A percentile compares a stretch with the other conserved stretches of the same genome.
These are phyloP conservation scores for Blastobasis adustella DNA, from an alignment of 2,888 invertebrate genomes.

Conservation along the genomic window DNA sequence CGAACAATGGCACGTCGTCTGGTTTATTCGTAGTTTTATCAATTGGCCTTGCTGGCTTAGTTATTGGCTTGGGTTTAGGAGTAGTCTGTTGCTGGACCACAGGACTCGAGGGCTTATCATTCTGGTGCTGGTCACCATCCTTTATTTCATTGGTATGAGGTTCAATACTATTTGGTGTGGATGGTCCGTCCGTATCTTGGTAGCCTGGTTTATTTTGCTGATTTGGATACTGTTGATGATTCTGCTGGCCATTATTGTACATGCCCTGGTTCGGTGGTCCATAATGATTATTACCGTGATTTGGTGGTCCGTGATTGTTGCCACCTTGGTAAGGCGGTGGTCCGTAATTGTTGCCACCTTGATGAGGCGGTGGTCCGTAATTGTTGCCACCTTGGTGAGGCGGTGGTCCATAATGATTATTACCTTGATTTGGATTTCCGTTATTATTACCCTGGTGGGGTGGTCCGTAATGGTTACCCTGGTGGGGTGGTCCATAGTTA, in stretches of 20 bases:
- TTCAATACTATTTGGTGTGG: constrained; percentile 1
- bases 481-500: constrained; percentile 14
- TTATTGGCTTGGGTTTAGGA: no score
- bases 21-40: constrained; percentile 32
- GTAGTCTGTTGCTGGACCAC: no score
- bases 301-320: background rate
- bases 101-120: constrained; percentile 4
- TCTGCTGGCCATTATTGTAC: background rate
- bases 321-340: constrained; percentile 1
- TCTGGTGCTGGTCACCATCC: background rate
- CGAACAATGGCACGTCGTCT: constrained; percentile 38
- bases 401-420: constrained; percentile 7
- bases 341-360: constrained; percentile 9
- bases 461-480: constrained; percentile 1
- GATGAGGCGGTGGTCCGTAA: constrained; percentile 3
- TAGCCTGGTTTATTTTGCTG: no score
- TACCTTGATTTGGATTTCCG: background rate
- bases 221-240: no score
- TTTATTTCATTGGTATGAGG: background rate
- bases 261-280: constrained; percentile 7
- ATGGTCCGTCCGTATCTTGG: constrained; percentile 6
- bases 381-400: constrained; percentile 5
- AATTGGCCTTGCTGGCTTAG: constrained; percentile 4
- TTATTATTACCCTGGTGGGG: background rate
- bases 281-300: constrained; percentile 9